These are phyloP conservation scores for Holacanthella duospinosa DNA, from an alignment of 2,888 invertebrate species.

Conservation along the genomic window DNA sequence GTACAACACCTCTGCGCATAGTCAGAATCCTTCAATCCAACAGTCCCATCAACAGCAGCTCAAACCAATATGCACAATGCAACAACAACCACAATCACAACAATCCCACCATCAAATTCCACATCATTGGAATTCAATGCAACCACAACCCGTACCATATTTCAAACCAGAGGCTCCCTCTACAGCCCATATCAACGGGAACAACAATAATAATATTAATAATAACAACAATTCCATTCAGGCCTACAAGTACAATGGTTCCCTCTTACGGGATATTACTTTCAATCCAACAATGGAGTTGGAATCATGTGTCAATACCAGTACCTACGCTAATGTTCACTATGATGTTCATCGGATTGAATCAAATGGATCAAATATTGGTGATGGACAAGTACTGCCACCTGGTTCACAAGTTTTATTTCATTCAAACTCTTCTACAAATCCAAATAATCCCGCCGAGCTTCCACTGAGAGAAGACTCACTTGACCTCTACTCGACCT, in stretches of 20 bases:
- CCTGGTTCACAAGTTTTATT: constrained; percentile 26
- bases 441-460: constrained; percentile 35
- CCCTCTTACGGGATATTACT: constrained; percentile 47
- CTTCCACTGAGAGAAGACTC: constrained; percentile 49
- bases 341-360: constrained; percentile 45
- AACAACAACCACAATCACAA: constrained; percentile 17
- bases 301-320: constrained; percentile 54
- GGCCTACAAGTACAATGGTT: constrained; percentile 32
- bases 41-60: constrained; percentile 24
- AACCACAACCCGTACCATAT: neutral
- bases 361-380: constrained; percentile 42
- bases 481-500: constrained; percentile 50
- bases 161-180: constrained; percentile 4
- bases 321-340: constrained; percentile 58
- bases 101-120: constrained; percentile 3
- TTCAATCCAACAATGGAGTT: constrained; percentile 49
- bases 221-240: constrained; percentile 21
- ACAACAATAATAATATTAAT: constrained; percentile 18
- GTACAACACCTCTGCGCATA: constrained; percentile 10
- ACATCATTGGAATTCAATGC: constrained; percentile 14
- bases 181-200: constrained; percentile 5
- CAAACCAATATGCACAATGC: constrained; percentile 30
- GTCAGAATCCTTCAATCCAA: constrained; percentile 28
- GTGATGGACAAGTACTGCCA: neutral
- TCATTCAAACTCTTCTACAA: constrained; percentile 11